A percentile compares a stretch with the other conserved stretches of the same genome.
These are phyloP conservation scores for Cirrhinus mrigala DNA, from an alignment of 2,797 vertebrate genomes.

Conservation along the genomic window DNA sequence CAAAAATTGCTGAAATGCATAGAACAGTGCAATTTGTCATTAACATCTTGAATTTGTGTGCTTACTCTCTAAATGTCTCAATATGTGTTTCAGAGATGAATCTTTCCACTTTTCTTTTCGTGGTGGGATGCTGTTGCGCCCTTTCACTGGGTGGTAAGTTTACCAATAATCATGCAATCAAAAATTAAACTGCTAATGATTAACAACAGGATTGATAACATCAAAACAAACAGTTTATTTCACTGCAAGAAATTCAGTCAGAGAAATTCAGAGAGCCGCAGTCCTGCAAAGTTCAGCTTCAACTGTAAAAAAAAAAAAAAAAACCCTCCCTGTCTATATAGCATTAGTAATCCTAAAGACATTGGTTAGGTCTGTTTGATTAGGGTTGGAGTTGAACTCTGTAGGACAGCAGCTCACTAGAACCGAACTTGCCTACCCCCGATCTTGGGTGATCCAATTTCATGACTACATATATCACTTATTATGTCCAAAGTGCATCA, in stretches of 20 bases:
- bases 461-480: background rate
- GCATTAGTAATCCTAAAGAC: no score
- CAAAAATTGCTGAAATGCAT: background rate
- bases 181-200: background rate
- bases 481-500: background rate
- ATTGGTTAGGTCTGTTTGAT: no score
- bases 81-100: constrained; percentile 70
- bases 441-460: background rate
- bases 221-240: background rate
- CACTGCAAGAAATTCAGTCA: background rate
- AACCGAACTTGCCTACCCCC: no score
- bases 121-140: constrained; percentile 64
- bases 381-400: no score
- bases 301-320: no score
- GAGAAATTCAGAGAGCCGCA: no score
- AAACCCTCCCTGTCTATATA: no score
- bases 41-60: background rate
- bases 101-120: constrained; percentile 62
- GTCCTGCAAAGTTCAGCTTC: no score
- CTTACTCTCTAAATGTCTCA: background rate
- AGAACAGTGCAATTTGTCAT: background rate
- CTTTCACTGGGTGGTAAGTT: constrained; percentile 24
- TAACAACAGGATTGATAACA: background rate
- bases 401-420: no score
- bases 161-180: background rate